Percentiles rank a stretch among this genome's conserved stretches.
These are phyloP conservation scores for Oxytorus armatus DNA, from an alignment of 2,888 invertebrate genomes.

Conservation along the genomic window DNA sequence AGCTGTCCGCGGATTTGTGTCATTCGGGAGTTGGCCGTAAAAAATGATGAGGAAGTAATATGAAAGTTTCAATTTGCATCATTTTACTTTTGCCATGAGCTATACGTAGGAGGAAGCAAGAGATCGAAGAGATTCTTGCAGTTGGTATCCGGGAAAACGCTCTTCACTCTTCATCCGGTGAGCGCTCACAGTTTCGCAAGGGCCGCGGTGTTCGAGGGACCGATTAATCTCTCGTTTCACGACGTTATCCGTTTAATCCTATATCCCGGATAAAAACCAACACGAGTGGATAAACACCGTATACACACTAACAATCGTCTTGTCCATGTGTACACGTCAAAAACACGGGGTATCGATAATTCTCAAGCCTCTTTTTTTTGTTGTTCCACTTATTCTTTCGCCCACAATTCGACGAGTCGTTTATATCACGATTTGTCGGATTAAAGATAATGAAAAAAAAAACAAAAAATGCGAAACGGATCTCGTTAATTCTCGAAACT, in stretches of 20 bases:
- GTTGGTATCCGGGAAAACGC: conserved; percentile 42
- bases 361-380: neutral
- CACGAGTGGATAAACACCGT: neutral
- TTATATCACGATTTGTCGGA: conserved; percentile 38
- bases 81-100: too few species aligned
- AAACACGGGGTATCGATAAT: conserved; percentile 1
- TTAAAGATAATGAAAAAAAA: conserved; percentile 1
- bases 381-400: neutral
- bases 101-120: neutral
- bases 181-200: conserved; percentile 10
- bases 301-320: neutral
- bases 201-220: conserved; percentile 41
- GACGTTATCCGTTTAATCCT: conserved; percentile 55
- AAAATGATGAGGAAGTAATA: too few species aligned
- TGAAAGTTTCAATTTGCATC: too few species aligned
- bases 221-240: conserved; percentile 48
- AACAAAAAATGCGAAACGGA: conserved; percentile 8
- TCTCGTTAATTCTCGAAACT: conserved; percentile 33
- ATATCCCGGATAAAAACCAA: neutral
- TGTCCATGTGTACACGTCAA: conserved; percentile 7
- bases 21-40: too few species aligned
- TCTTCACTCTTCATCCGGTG: conserved; percentile 4
- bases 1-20: too few species aligned
- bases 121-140: conserved; percentile 13
- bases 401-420: conserved; percentile 19